Evolutionary conservation across 2,888 invertebrate genomes (phyloP).

Genomic region (Hirtodrosophila duncani): DNA sequence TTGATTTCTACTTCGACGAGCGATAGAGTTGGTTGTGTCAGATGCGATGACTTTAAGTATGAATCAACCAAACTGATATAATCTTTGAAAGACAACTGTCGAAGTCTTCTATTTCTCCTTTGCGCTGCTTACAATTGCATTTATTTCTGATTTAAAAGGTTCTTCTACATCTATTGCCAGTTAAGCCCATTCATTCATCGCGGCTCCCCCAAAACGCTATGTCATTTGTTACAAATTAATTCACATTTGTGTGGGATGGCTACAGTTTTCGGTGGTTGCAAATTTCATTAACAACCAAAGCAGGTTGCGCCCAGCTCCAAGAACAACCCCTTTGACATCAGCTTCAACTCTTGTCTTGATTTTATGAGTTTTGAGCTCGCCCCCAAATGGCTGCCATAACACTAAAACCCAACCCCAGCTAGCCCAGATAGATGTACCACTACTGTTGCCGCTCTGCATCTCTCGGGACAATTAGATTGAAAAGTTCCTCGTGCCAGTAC

Average conservation of each 20-base stretch:
- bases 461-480: conserved; percentile 73
- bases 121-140: no score
- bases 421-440: not conserved
- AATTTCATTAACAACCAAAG: conserved; percentile 48
- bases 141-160: no score
- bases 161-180: conserved; percentile 40
- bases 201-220: conserved; percentile 17
- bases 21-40: no score
- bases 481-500: conserved; percentile 51
- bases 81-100: no score
- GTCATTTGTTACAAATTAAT: conserved; percentile 54
- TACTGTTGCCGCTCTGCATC: conserved; percentile 35
- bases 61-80: no score
- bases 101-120: no score
- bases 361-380: conserved; percentile 64
- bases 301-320: not conserved
- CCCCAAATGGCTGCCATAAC: conserved; percentile 65
- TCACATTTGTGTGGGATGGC: conserved; percentile 45
- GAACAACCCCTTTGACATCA: conserved; percentile 10
- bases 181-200: conserved; percentile 24
- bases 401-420: conserved; percentile 42
- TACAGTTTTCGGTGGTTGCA: conserved; percentile 54
- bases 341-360: conserved; percentile 59
- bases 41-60: no score
- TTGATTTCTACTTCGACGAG: no score